phyloP scores from a whole-genome alignment of 1,140 invertebrate genomes.

The Tetramorium parvispinum region DNA sequence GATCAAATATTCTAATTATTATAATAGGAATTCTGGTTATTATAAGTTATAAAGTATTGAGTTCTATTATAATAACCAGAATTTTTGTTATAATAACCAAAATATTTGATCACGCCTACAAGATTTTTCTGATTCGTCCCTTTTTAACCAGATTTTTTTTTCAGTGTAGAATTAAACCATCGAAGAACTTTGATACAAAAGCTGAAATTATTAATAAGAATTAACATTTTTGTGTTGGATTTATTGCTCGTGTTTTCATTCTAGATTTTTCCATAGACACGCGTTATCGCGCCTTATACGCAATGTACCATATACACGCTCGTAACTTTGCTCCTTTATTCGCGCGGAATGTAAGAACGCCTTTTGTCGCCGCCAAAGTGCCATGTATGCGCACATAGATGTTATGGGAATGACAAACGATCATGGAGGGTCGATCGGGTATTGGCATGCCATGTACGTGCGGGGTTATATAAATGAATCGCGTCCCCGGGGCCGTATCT shows the following conservation, averaged over 20 bases:
- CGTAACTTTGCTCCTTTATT: not conserved
- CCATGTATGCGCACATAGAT: constrained; percentile 8
- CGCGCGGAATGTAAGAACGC: constrained; percentile 62
- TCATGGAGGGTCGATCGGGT: constrained; percentile 80
- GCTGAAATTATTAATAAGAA: not conserved
- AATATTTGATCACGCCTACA: too few species aligned
- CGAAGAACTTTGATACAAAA: not conserved
- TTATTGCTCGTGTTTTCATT: not conserved
- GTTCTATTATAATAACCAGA: too few species aligned
- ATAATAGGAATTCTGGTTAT: too few species aligned
- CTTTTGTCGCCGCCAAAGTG: constrained; percentile 22
- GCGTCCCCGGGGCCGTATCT: constrained; percentile 80
- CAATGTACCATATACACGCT: not conserved
- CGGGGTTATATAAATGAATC: constrained; percentile 83
- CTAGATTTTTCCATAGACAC: not conserved
- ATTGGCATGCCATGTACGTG: constrained; percentile 80
- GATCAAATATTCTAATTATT: too few species aligned
- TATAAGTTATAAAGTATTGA: too few species aligned
- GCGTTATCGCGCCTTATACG: not conserved
- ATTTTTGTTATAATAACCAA: too few species aligned
- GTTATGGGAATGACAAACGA: constrained; percentile 81
- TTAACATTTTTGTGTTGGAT: not conserved
- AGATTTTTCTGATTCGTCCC: too few species aligned
- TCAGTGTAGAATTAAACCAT: too few species aligned
- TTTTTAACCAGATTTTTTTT: too few species aligned